These are phyloP conservation scores for Hepsetus odoe DNA, from an alignment of 2,113 vertebrate genomes.

Conservation along the genomic window DNA sequence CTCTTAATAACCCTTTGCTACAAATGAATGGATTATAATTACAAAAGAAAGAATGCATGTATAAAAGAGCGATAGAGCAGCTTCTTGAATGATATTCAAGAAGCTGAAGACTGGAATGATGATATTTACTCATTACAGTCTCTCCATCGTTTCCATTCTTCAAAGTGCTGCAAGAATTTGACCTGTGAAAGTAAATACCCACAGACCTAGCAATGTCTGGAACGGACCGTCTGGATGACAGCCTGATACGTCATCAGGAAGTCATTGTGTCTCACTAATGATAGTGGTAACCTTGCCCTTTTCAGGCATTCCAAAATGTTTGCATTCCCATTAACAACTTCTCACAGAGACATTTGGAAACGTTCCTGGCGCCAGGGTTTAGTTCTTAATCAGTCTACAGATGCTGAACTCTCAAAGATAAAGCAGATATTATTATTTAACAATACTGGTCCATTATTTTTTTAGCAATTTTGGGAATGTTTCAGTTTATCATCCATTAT, in stretches of 20 bases:
- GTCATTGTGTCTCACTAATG: constrained; percentile 54
- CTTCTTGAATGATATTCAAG: not conserved
- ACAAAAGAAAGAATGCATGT: not conserved
- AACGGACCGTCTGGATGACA: constrained; percentile 55
- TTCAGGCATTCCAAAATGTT: constrained; percentile 71
- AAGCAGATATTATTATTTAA: constrained; percentile 41
- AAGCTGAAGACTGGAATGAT: not conserved
- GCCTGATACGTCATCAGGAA: constrained; percentile 64
- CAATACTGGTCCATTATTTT: no score
- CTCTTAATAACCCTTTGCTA: not conserved
- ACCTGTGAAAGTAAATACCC: constrained; percentile 34
- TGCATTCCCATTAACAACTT: constrained; percentile 65
- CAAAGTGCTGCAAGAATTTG: constrained; percentile 1
- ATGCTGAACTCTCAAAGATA: constrained; percentile 64
- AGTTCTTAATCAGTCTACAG: constrained; percentile 67
- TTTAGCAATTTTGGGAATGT: no score
- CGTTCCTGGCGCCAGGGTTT: constrained; percentile 58
- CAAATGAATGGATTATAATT: not conserved
- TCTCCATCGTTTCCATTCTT: not conserved
- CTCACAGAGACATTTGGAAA: constrained; percentile 56
- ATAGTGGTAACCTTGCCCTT: constrained; percentile 68
- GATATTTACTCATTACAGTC: not conserved
- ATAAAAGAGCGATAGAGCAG: not conserved
- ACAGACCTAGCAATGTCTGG: constrained; percentile 10
- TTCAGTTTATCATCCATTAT: constrained; percentile 20